Evolutionary conservation across 2,888 invertebrate species (phyloP).

Genomic region (Phania funesta): DNA sequence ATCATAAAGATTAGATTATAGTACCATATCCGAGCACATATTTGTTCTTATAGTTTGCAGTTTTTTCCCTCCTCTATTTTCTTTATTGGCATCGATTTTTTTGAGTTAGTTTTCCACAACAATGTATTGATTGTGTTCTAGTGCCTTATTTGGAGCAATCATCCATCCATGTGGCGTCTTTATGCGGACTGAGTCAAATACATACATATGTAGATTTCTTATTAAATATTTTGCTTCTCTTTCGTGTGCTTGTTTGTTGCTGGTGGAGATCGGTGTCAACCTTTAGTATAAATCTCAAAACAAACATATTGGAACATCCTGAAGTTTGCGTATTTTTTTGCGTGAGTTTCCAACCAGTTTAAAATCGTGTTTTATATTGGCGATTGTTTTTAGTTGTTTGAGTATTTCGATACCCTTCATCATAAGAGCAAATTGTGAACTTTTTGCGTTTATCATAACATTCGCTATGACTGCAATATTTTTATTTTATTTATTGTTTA

Average conservation of each 20-base stretch:
- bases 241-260: neutral
- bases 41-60: neutral
- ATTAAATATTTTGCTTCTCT: neutral
- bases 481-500: no score
- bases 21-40: no score
- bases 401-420: no score
- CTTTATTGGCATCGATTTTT: neutral
- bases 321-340: neutral
- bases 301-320: conserved; percentile 8
- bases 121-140: conserved; percentile 42
- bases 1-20: no score
- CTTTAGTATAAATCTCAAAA: conserved; percentile 1
- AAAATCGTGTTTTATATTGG: no score
- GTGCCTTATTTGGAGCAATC: conserved; percentile 31
- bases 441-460: no score
- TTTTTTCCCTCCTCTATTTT: neutral
- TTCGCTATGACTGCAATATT: no score
- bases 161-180: neutral
- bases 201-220: neutral
- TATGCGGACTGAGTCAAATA: neutral
- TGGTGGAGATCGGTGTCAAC: neutral
- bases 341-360: no score
- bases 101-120: conserved; percentile 15
- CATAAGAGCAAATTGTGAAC: no score
- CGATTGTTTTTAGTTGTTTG: no score